Evolutionary conservation across 2,797 vertebrate genomes (phyloP).

Genomic region (Chromis chromis): DNA sequence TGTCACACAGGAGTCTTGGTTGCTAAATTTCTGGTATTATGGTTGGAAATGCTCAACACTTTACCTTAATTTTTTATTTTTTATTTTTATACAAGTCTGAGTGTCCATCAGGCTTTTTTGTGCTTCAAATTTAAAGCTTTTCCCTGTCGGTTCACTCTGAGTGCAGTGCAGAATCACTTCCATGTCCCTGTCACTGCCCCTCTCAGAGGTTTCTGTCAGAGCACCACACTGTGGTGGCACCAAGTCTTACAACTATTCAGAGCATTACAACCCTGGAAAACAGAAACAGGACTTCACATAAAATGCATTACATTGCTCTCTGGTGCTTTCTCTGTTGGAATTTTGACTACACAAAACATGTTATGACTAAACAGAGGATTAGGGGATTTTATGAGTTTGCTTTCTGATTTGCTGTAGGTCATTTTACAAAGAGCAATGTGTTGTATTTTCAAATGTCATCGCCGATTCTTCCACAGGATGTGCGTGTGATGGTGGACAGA

Average conservation of each 20-base stretch:
- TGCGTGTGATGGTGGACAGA: slow-evolving; percentile 72
- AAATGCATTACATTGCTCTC: not conserved
- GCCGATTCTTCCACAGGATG: slow-evolving; percentile 71
- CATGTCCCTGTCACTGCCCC: slow-evolving; percentile 9
- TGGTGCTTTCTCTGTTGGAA: not conserved
- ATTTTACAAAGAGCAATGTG: not conserved
- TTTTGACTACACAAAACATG: not conserved
- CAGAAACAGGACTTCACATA: slow-evolving; percentile 3
- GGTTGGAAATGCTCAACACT: not conserved
- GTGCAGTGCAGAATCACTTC: slow-evolving; percentile 1
- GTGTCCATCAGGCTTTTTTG: not conserved
- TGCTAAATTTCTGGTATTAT: slow-evolving; percentile 20
- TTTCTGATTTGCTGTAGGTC: not conserved
- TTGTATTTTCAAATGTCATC: not conserved
- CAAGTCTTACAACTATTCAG: slow-evolving; percentile 38
- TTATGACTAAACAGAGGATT: not conserved
- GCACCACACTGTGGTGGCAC: slow-evolving; percentile 73
- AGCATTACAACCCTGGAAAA: slow-evolving; percentile 17
- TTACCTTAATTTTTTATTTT: not conserved
- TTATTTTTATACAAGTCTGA: not conserved
- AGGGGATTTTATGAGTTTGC: not conserved
- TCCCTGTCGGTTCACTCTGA: not conserved
- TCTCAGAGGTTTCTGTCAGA: slow-evolving; percentile 44
- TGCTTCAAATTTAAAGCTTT: not conserved
- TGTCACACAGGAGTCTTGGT: slow-evolving; percentile 12